Percentiles rank a stretch among this genome's conserved stretches.
phyloP scores from a whole-genome alignment of 2,113 vertebrate species.

The Axis porcinus region DNA sequence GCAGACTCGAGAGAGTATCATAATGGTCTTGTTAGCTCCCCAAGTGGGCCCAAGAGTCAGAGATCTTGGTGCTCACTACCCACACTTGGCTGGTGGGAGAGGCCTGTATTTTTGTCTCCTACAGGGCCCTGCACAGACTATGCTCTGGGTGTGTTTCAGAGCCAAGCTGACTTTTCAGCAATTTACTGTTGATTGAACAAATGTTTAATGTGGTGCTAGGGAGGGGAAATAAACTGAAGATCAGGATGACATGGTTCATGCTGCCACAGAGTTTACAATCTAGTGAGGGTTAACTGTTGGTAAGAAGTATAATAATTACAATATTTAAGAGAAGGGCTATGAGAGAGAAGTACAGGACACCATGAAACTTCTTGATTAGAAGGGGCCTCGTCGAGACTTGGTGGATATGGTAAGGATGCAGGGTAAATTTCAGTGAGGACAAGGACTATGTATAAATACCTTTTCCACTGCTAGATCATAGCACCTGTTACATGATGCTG shows the following conservation, averaged over 20 bases:
- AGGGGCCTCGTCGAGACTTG: background rate
- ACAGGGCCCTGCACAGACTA: background rate
- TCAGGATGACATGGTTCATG: background rate
- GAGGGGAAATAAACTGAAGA: background rate
- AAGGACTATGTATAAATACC: background rate
- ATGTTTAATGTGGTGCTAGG: background rate
- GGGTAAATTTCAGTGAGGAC: background rate
- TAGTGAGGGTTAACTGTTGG: background rate
- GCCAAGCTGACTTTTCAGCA: background rate
- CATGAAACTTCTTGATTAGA: background rate
- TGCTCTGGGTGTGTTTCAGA: background rate
- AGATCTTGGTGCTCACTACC: too few species aligned
- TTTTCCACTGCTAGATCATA: background rate
- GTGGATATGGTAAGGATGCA: background rate
- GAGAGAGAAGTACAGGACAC: background rate
- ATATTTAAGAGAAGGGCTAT: background rate
- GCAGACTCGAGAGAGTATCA: background rate
- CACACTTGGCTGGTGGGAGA: background rate
- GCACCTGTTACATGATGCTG: background rate
- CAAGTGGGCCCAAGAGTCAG: background rate
- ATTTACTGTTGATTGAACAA: slow-evolving; percentile 19
- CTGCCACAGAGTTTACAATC: background rate
- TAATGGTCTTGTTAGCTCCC: background rate
- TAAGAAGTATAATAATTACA: background rate
- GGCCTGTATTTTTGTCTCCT: background rate